Evolutionary conservation across 2,888 invertebrate genomes (phyloP), one percentile per base, ranked within the genome.

Genomic region (Cylloceria caligata): DNA sequence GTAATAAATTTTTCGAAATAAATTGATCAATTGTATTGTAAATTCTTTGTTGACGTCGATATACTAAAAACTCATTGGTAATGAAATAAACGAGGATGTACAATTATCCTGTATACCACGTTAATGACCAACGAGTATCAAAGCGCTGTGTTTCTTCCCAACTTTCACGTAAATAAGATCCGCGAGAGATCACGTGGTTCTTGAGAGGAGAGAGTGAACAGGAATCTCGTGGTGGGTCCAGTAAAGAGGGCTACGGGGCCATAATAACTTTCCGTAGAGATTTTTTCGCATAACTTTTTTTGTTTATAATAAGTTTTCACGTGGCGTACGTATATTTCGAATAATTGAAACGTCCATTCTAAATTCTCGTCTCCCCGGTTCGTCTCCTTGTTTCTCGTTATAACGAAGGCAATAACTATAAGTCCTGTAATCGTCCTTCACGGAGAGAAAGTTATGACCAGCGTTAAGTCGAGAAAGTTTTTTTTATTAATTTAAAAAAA

Each of bases 121-220:
- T 47, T 47, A 30, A 49, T 52, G 34, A 19, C 19, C 45, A 13
- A 34, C 60, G 73, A 57, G 57, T 13, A 11, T 52, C 62, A 30
- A 77, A 74, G 64, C 57, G 72, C 45, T 6, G 45, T 60, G 68
- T 86, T 87, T 86, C 87, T 83, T 85, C 72, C 84, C 83, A 83
- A 91, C 91, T 91, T 91, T 91, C 91, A 89, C 91, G 87, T 83
- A 87, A 85, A 88, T 89, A 87, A 86, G 86, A 86, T 72, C 52
- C 69, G 68, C 74, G 83, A 85, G 86, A 88, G 87, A 89, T 89
- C 83, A 77, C 71, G 80, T 72, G 77, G 65, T 68, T 52, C 45
- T 79, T 69, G 34, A 78, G 67, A 73, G 84, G 89, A 89, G 90
- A 90, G 80, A 85, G 72, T 72, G 55, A 75, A 64, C 80, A 49